phyloP scores from a whole-genome alignment of 2,888 invertebrate species.

The Margaritifera margaritifera region DNA sequence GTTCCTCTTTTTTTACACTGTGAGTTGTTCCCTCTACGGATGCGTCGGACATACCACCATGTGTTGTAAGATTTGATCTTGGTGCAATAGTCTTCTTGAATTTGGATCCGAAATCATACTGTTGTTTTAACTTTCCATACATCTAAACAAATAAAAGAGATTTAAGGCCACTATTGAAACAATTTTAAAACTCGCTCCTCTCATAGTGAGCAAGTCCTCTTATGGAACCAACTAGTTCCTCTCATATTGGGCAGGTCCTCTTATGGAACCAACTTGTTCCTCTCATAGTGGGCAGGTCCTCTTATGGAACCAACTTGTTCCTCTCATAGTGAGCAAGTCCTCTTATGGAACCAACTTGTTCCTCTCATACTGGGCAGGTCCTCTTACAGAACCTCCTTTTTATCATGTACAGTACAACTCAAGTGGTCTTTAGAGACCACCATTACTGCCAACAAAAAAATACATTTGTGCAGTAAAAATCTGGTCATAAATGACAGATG shows the following conservation, averaged over 20 bases:
- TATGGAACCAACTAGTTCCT: no score
- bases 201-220: background rate
- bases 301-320: no score
- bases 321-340: no score
- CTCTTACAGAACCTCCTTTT: no score
- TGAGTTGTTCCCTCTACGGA: slow-evolving; percentile 87
- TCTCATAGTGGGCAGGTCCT: background rate
- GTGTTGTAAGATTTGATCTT: slow-evolving; percentile 91
- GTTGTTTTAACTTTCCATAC: slow-evolving; percentile 86
- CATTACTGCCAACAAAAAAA: no score
- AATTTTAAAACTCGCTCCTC: background rate
- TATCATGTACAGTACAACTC: no score
- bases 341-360: no score
- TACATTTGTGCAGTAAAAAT: no score
- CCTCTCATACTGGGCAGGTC: background rate
- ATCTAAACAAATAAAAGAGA: slow-evolving; percentile 74
- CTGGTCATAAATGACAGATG: no score
- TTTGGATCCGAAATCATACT: slow-evolving; percentile 91
- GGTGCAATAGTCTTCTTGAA: slow-evolving; percentile 95
- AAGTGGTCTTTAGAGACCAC: no score
- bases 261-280: no score
- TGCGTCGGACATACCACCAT: slow-evolving; percentile 94
- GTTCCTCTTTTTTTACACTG: slow-evolving; percentile 86
- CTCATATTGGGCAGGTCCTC: no score
- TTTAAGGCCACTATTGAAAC: background rate